A percentile compares a stretch with the other conserved stretches of the same genome.
phyloP scores from a whole-genome alignment of 2,797 vertebrate species.

The Pangasius macronema region DNA sequence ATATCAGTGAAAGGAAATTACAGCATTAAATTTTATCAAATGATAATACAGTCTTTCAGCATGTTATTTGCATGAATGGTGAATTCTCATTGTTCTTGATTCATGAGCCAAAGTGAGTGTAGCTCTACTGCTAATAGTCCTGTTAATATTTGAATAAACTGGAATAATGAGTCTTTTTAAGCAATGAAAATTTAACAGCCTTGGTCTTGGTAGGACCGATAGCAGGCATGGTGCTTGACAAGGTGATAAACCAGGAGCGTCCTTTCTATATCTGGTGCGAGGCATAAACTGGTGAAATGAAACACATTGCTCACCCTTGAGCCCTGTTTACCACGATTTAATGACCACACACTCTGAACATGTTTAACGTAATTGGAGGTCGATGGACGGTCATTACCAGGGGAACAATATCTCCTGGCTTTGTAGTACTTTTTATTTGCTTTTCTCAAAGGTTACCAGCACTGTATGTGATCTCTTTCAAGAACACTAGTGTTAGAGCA shows the following conservation, averaged over 20 bases:
- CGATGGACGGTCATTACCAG: conserved; percentile 7
- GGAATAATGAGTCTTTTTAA: neutral
- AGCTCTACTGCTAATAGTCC: neutral
- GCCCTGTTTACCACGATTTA: conserved; percentile 13
- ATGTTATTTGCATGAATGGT: neutral
- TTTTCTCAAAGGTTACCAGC: neutral
- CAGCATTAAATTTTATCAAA: neutral
- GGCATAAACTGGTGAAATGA: conserved; percentile 62
- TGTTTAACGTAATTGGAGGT: conserved; percentile 32
- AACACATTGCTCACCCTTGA: conserved; percentile 41
- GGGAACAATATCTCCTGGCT: neutral
- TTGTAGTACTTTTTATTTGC: neutral
- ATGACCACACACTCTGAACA: conserved; percentile 5
- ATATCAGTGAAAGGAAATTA: neutral
- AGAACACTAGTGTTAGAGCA: neutral
- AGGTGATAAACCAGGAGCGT: neutral
- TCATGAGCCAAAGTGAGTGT: neutral
- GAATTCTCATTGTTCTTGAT: neutral
- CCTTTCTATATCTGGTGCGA: neutral
- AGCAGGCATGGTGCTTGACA: neutral
- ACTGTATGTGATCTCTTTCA: neutral
- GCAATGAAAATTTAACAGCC: neutral
- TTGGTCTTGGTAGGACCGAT: neutral
- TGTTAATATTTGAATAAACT: neutral
- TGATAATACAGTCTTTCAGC: neutral